Base-by-base conservation (phyloP, 2,113 vertebrate species). In the Hymenochirus boettgeri region DNA sequence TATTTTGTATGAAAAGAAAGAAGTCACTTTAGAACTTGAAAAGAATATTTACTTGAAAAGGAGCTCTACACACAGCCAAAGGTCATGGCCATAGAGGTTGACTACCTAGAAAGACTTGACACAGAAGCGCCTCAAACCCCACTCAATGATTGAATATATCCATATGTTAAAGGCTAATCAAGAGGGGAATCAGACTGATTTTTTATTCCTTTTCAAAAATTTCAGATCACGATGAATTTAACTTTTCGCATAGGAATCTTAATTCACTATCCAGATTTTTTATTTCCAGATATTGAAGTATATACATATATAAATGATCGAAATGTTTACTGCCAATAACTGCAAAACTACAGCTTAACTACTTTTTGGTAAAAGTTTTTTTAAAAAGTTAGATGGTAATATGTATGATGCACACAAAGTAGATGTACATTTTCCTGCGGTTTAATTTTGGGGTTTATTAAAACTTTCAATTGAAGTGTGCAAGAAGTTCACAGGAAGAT, bases 291-390 rank as follows among this genome's bases (percentile, higher is more conserved):
- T 74, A 71, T 72, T 71, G 74, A 74, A 61, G 7, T 60, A 69
- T 52, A 59, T 59, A 69, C 6, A 27, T 6, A 55, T 15, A 39
- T 39, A 42, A 42, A 45, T 63, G 52, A 63, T 26, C 27, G 26
- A 13, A 9, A 15, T n/a, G 25, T 76, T 74, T 74, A 75, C 83
- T 80, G 78, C 79, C 71, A 71, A 50, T 59, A 31, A 65, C 71
- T 73, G 47, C 56, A 42, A 65, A 73, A 72, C 74, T 60, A 71
- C 6, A 61, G 35, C 62, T 57, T 75, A 75, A 45, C 50, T 1
- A 31, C 59, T 66, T 50, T 55, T 73, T 72, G 70, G 69, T 48
- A 62, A 67, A 37, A 23, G 47, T 65, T 77, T 73, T 73, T 71
- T 71, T 69, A 23, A 54, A 29, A 69, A 31, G 18, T 46, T 59